Evolutionary conservation across 2,113 vertebrate genomes (phyloP).

Genomic region (Eulemur macaco): DNA sequence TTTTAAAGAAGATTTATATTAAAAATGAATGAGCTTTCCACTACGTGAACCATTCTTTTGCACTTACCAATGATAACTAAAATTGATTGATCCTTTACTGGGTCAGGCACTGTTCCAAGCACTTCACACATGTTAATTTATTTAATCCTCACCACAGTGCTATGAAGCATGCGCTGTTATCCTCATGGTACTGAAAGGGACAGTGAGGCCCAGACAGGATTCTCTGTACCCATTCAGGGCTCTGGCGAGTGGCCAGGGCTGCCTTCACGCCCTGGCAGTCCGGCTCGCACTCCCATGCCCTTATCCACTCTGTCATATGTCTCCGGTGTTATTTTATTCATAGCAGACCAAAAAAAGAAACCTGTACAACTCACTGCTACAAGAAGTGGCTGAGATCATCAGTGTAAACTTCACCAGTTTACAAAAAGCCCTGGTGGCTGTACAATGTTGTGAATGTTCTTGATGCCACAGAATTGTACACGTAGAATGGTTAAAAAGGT

Average conservation of each 20-base stretch:
- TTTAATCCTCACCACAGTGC: neutral
- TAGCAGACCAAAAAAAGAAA: neutral
- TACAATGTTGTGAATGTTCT: neutral
- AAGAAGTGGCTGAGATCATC: neutral
- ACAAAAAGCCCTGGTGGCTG: neutral
- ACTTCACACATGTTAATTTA: neutral
- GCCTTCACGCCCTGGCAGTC: neutral
- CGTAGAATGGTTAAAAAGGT: neutral
- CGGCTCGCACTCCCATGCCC: too few species aligned
- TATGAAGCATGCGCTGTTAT: neutral
- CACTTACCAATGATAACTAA: conserved; percentile 35
- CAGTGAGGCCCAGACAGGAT: neutral
- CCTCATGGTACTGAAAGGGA: neutral
- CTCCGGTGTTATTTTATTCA: neutral
- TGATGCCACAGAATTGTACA: neutral
- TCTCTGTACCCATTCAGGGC: neutral
- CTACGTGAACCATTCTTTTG: neutral
- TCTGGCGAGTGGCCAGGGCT: neutral
- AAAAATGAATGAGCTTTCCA: conserved; percentile 34
- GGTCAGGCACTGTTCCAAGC: conserved; percentile 8
- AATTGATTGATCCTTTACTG: conserved; percentile 35
- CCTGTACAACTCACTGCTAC: neutral
- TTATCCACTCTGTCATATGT: neutral
- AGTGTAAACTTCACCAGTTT: neutral
- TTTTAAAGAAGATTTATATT: conserved; percentile 44